Evolutionary conservation across 2,797 vertebrate genomes (phyloP).

Genomic region (Muscicapa striata): DNA sequence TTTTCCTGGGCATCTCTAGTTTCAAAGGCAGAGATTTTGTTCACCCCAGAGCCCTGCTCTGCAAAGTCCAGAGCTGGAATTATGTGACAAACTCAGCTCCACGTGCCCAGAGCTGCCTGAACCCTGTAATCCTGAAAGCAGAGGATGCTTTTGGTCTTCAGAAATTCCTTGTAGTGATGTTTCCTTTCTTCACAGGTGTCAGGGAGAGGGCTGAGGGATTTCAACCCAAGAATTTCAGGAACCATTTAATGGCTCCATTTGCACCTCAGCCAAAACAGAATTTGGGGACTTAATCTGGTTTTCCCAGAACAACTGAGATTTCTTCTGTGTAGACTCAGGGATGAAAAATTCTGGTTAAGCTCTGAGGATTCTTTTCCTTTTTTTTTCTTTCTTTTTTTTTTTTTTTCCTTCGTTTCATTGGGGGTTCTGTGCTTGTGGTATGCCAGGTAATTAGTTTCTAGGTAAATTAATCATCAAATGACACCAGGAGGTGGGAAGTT

Average conservation of each 20-base stretch:
- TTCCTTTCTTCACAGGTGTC: background rate
- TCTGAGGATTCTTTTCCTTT: background rate
- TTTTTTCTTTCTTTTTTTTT: too few relatives aligned
- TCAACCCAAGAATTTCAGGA: background rate
- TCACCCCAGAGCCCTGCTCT: background rate
- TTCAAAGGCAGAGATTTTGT: background rate
- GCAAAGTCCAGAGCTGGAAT: background rate
- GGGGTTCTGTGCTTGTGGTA: background rate
- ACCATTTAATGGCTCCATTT: background rate
- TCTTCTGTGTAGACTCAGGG: background rate
- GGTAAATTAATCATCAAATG: conserved; percentile 59
- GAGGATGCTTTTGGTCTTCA: background rate
- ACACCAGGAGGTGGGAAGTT: conserved; percentile 27
- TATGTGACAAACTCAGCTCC: background rate
- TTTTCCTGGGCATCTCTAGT: background rate
- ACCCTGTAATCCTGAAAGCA: background rate
- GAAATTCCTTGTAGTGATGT: background rate
- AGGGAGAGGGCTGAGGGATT: background rate
- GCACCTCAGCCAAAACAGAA: background rate
- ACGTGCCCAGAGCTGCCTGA: background rate
- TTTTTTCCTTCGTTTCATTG: background rate
- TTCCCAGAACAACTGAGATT: background rate
- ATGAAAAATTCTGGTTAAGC: background rate
- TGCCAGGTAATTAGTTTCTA: conserved; percentile 45
- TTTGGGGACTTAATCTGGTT: background rate